Evolutionary conservation across 2,113 vertebrate species (phyloP).

Genomic region (Hucho hucho): DNA sequence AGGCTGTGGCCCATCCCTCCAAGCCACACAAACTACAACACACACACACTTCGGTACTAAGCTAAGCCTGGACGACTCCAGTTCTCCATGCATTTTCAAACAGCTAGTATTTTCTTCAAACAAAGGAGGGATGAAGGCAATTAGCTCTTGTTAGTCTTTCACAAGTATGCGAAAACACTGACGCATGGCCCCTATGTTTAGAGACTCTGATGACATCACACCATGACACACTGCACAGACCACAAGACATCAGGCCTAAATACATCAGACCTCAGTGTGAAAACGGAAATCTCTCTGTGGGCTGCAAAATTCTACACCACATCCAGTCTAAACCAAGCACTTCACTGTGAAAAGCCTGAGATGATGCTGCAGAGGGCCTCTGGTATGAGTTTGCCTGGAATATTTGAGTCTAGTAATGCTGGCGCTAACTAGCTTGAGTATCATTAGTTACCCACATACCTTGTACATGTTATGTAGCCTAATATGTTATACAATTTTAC

Average conservation of each 20-base stretch:
- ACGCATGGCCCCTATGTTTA: slow-evolving; percentile 14
- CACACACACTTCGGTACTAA: too few species aligned
- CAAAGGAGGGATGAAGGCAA: slow-evolving; percentile 22
- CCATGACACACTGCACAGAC: slow-evolving; percentile 37
- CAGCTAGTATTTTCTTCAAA: neutral
- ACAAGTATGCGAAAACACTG: neutral
- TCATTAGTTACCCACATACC: too few species aligned
- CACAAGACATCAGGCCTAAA: slow-evolving; percentile 53
- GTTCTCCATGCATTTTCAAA: neutral
- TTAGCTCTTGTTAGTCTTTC: slow-evolving; percentile 15
- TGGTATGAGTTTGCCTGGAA: neutral
- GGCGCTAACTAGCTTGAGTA: neutral
- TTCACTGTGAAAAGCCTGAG: slow-evolving; percentile 62
- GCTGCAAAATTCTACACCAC: slow-evolving; percentile 69
- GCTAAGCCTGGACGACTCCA: too few species aligned
- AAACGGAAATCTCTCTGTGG: slow-evolving; percentile 53
- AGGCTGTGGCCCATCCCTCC: too few species aligned
- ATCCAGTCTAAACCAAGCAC: slow-evolving; percentile 62
- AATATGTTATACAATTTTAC: too few species aligned
- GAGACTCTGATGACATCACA: slow-evolving; percentile 31
- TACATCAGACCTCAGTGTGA: slow-evolving; percentile 33
- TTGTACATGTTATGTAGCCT: too few species aligned
- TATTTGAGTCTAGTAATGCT: slow-evolving; percentile 24
- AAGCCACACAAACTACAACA: too few species aligned
- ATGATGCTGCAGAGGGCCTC: slow-evolving; percentile 54